A percentile compares a stretch with the other conserved stretches of the same genome.
These are phyloP conservation scores for Cremastinae sp. DNA, from an alignment of 2,888 invertebrate species.

Conservation along the genomic window DNA sequence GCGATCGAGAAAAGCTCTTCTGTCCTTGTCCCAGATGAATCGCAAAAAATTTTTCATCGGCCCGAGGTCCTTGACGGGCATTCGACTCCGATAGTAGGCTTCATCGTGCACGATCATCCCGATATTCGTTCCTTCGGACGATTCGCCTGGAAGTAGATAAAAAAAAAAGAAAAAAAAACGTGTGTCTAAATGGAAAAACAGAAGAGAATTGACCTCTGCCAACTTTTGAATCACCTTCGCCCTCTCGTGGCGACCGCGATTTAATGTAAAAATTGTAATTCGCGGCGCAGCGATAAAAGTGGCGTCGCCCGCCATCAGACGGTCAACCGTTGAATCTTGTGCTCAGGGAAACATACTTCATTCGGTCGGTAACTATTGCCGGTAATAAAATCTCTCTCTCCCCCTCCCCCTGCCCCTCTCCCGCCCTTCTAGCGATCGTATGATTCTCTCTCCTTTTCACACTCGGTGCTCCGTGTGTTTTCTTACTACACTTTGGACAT, in stretches of 20 bases:
- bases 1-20: constrained; percentile 71
- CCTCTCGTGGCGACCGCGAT: background rate
- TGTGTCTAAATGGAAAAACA: background rate
- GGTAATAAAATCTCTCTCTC: background rate
- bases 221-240: background rate
- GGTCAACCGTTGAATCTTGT: background rate
- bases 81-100: constrained; percentile 72
- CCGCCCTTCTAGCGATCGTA: no score
- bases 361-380: background rate
- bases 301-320: background rate
- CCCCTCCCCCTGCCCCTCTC: background rate
- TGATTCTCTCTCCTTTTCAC: background rate
- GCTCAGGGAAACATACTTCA: background rate
- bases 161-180: background rate
- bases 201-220: constrained; percentile 1
- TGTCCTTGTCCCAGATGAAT: constrained; percentile 74
- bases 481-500: constrained; percentile 6
- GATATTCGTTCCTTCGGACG: constrained; percentile 59
- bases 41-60: constrained; percentile 67
- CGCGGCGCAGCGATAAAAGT: background rate
- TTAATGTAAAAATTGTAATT: constrained; percentile 2
- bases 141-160: background rate
- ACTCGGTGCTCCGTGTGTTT: background rate
- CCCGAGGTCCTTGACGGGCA: constrained; percentile 72
- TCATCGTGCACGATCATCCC: constrained; percentile 72